These are phyloP conservation scores for Drosophila quadrilineata DNA, from an alignment of 1,140 invertebrate genomes.

Conservation along the genomic window DNA sequence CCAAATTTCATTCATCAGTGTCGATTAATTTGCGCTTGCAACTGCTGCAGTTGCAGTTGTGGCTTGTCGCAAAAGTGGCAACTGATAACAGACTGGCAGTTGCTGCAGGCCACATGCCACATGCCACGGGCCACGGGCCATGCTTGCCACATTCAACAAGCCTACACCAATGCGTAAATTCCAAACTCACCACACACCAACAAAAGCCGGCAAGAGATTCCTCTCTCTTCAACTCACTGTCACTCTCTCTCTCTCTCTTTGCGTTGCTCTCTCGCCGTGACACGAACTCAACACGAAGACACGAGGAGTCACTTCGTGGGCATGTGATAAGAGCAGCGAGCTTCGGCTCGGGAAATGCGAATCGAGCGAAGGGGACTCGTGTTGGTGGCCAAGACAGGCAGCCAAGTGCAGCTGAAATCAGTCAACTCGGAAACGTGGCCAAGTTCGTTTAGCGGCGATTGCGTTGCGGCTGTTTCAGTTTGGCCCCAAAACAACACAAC, in stretches of 20 bases:
- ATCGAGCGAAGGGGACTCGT: slow-evolving; percentile 20
- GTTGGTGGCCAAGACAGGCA: slow-evolving; percentile 33
- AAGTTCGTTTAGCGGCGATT: slow-evolving; percentile 66
- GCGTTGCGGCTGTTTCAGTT: slow-evolving; percentile 49
- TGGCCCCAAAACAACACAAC: slow-evolving; percentile 27
- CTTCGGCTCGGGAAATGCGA: slow-evolving; percentile 10
- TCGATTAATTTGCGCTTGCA: too few relatives aligned
- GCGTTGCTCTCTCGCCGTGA: slow-evolving; percentile 42
- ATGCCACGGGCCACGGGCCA: slow-evolving; percentile 37
- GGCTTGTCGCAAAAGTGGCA: slow-evolving; percentile 16
- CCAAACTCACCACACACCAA: slow-evolving; percentile 63
- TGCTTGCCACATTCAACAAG: slow-evolving; percentile 47
- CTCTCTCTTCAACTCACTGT: not conserved
- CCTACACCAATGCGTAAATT: slow-evolving; percentile 49
- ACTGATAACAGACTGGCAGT: slow-evolving; percentile 49
- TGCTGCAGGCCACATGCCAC: slow-evolving; percentile 18
- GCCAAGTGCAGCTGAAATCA: slow-evolving; percentile 57
- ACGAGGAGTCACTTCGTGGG: slow-evolving; percentile 6
- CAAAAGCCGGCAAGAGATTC: slow-evolving; percentile 49
- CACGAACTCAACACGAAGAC: slow-evolving; percentile 17
- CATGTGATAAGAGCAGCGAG: slow-evolving; percentile 45
- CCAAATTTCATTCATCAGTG: too few relatives aligned
- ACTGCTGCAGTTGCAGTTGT: slow-evolving; percentile 8
- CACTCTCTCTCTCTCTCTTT: not conserved
- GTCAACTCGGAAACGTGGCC: slow-evolving; percentile 79